phyloP scores from a whole-genome alignment of 1,140 invertebrate genomes.

The Drosophila subobscura region DNA sequence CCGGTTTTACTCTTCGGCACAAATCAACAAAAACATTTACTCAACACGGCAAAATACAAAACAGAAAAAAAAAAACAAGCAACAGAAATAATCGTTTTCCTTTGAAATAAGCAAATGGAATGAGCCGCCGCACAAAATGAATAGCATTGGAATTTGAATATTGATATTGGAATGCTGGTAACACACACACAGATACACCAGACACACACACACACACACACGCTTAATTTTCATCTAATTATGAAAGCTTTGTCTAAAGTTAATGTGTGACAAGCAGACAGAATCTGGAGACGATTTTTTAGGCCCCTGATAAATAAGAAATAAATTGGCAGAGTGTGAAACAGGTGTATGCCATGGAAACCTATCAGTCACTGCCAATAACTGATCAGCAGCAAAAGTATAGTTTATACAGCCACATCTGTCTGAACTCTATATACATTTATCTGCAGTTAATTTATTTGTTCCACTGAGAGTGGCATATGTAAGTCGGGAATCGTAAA shows the following conservation, averaged over 20 bases:
- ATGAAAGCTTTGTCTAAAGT: conserved; percentile 55
- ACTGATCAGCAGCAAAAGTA: too few relatives aligned
- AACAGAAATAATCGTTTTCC: conserved; percentile 36
- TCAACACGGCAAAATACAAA: conserved; percentile 8
- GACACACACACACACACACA: conserved; percentile 3
- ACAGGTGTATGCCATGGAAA: too few relatives aligned
- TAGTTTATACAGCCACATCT: too few relatives aligned
- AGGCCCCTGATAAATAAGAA: conserved; percentile 28
- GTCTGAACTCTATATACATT: too few relatives aligned
- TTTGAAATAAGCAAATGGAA: conserved; percentile 43
- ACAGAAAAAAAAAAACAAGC: conserved; percentile 1
- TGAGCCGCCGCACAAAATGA: conserved; percentile 46
- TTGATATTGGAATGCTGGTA: conserved; percentile 31
- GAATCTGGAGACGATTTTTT: conserved; percentile 1
- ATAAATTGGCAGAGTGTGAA: not conserved
- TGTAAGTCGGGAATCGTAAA: too few relatives aligned
- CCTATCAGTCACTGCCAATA: too few relatives aligned
- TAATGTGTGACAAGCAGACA: conserved; percentile 38
- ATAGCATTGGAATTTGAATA: conserved; percentile 50
- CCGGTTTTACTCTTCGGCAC: conserved; percentile 39
- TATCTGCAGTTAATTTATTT: too few relatives aligned
- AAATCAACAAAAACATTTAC: not conserved
- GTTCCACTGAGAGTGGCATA: too few relatives aligned
- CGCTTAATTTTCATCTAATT: conserved; percentile 70
- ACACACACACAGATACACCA: conserved; percentile 6